Base-by-base conservation (phyloP, 2,888 invertebrate genomes). In the Oscheius sp. region DNA sequence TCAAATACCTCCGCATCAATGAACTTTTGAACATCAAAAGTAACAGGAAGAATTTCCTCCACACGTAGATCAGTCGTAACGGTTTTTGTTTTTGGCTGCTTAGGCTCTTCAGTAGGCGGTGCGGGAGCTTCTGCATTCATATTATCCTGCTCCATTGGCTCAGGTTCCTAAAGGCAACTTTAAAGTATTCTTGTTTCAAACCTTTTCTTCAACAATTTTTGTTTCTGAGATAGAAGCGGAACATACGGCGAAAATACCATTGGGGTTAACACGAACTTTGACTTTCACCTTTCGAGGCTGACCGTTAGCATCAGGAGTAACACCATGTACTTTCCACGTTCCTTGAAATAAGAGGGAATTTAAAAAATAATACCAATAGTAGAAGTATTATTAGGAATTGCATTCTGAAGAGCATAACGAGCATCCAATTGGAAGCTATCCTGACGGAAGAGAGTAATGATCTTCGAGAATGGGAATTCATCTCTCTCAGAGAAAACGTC, bases 401-500 rank as follows among this genome's bases (percentile, higher is more conserved):
- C 54, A 57, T 83, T 81, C 22, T 87, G 86, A 69, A 91, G 90
- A 20, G 90, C 89, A 87, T 98, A 98, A 83, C 90, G 91, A 5
- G 95, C 94, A 72, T 91, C 91, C 79, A 98, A 90, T 73, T 90
- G 89, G 87, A 98, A 96, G 3, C 94, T 92, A 83, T 92, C 93
- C 82, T 91, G 92, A 78, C 94, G 91, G 87, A 92, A 93, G 88
- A 98, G 92, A 0, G 96, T 94, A 76, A 98, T 88, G 90, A 95
- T 91, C 87, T 95, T 95, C 14, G 94, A 93, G 88, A 93, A 95
- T 14, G 98, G 98, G 63, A 94, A 91, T 44, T 86, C 86, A 87
- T 97, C 95, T 88, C 93, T 93, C 64, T 91, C 89, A 0, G 92
- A 92, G 88, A 96, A 98, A 32, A 94, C 93, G 89, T 95, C 95